A percentile compares a stretch with the other conserved stretches of the same genome.
Conservation (phyloP, 2,888 invertebrate genomes). For the Dicranocentrus wangi region DNA sequence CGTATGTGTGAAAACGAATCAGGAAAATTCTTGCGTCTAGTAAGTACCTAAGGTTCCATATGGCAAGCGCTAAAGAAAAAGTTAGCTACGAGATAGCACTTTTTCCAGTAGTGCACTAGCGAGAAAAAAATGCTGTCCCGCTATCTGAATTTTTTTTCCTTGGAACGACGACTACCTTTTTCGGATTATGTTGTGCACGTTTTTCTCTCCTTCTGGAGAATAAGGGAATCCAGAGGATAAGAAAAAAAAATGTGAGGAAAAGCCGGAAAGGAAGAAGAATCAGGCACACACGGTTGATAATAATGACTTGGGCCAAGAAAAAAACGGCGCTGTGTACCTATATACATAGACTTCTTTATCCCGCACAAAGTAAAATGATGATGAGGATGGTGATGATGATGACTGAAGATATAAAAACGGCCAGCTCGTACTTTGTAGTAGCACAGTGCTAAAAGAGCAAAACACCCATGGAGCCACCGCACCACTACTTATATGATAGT, state of each 20-base stretch:
- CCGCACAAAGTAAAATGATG: conserved; percentile 15
- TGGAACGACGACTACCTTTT: not conserved
- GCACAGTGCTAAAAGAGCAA: not conserved
- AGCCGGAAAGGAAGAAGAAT: conserved; percentile 3
- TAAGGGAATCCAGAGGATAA: not conserved
- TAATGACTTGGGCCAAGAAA: conserved; percentile 45
- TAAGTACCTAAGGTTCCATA: no score
- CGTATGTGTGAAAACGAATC: no score
- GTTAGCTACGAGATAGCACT: no score
- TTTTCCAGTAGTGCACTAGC: no score
- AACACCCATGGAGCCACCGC: conserved; percentile 20
- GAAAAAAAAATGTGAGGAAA: not conserved
- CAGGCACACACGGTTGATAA: conserved; percentile 56
- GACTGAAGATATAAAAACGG: conserved; percentile 27
- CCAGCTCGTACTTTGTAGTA: not conserved
- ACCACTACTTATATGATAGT: conserved; percentile 12
- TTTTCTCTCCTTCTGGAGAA: conserved; percentile 10
- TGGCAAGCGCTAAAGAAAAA: no score
- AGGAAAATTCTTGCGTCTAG: no score
- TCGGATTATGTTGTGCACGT: conserved; percentile 47
- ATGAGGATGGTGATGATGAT: not conserved
- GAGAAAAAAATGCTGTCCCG: not conserved
- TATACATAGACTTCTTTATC: not conserved
- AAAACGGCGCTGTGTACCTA: conserved; percentile 2
- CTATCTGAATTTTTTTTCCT: no score